Evolutionary conservation across 2,888 invertebrate genomes (phyloP).

Genomic region (Dryocosmus kuriphilus): DNA sequence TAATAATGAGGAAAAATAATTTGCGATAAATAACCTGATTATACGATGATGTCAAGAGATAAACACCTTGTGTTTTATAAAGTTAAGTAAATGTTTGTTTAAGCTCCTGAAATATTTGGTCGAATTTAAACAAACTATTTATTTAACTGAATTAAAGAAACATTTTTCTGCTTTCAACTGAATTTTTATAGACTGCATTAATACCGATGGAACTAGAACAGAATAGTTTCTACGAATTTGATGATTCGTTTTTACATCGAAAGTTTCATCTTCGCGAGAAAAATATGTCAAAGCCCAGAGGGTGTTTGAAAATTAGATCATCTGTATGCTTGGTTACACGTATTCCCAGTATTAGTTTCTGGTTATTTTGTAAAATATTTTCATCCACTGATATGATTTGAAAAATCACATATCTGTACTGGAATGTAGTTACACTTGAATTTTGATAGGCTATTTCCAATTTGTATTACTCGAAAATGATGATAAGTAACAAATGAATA

Average conservation of each 20-base stretch:
- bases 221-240: not conserved
- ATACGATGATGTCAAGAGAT: too few species aligned
- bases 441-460: not conserved
- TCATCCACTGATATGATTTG: not conserved
- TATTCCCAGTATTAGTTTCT: conserved; percentile 33
- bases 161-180: not conserved
- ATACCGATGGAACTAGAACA: not conserved
- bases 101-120: not conserved
- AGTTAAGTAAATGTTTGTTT: too few species aligned
- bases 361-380: not conserved
- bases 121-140: too few species aligned
- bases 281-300: conserved; percentile 63
- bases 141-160: not conserved
- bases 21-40: too few species aligned
- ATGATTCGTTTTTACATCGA: not conserved
- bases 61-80: too few species aligned
- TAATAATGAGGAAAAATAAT: not conserved
- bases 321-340: conserved; percentile 66
- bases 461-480: not conserved
- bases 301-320: conserved; percentile 69
- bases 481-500: not conserved
- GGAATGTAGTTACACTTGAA: not conserved
- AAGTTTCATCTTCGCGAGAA: conserved; percentile 46
- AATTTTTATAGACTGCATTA: not conserved
- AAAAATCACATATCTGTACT: not conserved